Evolutionary conservation across 2,797 vertebrate genomes (phyloP).

Genomic region (Falco peregrinus): DNA sequence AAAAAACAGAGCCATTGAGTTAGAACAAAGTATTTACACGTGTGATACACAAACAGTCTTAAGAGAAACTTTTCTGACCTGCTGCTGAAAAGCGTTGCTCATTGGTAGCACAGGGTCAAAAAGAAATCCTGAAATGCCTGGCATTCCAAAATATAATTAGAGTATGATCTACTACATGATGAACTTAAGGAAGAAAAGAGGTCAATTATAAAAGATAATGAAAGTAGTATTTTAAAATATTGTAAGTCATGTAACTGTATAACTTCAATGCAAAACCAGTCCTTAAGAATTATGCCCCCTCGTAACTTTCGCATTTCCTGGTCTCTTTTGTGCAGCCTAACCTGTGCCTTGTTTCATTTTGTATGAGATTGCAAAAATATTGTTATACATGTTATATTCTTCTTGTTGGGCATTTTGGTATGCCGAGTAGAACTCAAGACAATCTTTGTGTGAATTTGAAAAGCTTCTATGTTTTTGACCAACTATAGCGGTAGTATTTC

Average conservation of each 20-base stretch:
- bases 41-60: not conserved
- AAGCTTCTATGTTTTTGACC: not conserved
- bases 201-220: not conserved
- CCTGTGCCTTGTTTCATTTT: not conserved
- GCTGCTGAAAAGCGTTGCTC: not conserved
- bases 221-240: not conserved
- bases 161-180: not conserved
- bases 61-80: not conserved
- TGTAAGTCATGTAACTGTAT: not conserved
- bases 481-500: not conserved
- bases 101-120: not conserved
- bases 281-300: not conserved
- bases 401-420: not conserved
- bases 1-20: not conserved
- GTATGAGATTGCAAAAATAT: not conserved
- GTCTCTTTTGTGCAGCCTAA: not conserved
- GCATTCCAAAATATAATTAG: not conserved
- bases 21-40: not conserved
- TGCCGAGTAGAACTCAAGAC: not conserved
- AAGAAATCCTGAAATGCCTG: not conserved
- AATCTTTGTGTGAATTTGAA: not conserved
- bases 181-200: not conserved
- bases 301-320: not conserved
- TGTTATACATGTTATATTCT: not conserved
- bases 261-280: not conserved